Percentiles rank a stretch among this genome's conserved stretches.
phyloP scores from a whole-genome alignment of 2,797 vertebrate genomes.

The Cirrhinus mrigala region DNA sequence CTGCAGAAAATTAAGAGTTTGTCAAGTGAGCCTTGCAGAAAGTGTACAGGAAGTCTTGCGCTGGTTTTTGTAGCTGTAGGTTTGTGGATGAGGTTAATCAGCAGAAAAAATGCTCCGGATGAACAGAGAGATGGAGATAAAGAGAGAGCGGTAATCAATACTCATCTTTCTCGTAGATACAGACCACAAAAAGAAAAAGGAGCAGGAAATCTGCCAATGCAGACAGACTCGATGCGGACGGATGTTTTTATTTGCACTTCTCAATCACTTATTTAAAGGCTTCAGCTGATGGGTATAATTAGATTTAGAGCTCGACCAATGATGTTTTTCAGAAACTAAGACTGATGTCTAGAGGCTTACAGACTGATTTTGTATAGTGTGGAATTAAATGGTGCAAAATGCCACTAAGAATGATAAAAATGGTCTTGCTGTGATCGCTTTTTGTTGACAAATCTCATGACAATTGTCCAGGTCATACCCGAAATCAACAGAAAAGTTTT shows the following conservation, averaged over 20 bases:
- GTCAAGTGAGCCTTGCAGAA: no score
- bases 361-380: background rate
- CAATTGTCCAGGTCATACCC: no score
- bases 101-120: background rate
- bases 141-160: background rate
- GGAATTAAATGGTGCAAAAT: background rate
- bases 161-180: background rate
- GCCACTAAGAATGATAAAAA: background rate
- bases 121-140: background rate
- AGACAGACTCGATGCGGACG: background rate
- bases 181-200: conserved; percentile 9
- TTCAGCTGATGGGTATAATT: background rate
- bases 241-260: conserved; percentile 2
- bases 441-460: background rate
- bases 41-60: background rate
- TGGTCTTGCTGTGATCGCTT: background rate
- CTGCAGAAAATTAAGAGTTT: background rate
- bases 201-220: background rate
- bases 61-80: background rate
- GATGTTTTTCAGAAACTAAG: background rate
- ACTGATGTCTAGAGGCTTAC: background rate
- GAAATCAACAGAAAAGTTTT: background rate
- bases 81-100: background rate
- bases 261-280: background rate
- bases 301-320: background rate